phyloP scores from a whole-genome alignment of 2,113 vertebrate species.

The Macrotis lagotis region DNA sequence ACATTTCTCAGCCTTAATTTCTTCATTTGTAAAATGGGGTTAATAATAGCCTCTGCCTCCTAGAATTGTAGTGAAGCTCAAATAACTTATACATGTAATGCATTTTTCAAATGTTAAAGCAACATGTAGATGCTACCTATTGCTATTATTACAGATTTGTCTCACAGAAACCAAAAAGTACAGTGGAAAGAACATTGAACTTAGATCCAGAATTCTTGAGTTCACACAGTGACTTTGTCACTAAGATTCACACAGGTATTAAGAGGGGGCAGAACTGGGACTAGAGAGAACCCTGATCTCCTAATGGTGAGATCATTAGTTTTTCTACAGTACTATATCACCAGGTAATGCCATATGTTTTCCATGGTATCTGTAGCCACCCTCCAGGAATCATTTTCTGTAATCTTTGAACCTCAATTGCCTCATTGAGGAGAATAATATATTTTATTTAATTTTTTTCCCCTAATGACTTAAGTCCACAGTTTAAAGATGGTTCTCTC shows the following conservation, averaged over 20 bases:
- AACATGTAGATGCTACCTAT: neutral
- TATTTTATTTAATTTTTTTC: neutral
- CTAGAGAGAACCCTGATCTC: neutral
- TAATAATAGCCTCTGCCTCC: neutral
- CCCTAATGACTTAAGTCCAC: neutral
- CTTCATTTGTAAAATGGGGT: neutral
- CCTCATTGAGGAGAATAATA: neutral
- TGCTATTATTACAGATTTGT: neutral
- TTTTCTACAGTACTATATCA: neutral
- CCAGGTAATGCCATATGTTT: neutral
- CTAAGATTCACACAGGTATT: neutral
- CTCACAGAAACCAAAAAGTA: neutral
- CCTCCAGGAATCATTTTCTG: neutral
- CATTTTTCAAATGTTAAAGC: neutral
- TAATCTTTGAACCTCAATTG: neutral
- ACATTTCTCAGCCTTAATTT: neutral
- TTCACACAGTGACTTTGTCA: neutral
- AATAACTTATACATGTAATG: neutral
- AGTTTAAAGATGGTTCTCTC: neutral
- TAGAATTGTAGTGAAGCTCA: neutral
- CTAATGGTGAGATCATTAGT: neutral
- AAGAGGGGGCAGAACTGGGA: neutral
- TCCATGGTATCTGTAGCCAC: neutral
- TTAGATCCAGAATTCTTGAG: neutral
- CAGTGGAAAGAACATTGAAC: neutral